phyloP scores from a whole-genome alignment of 1,140 invertebrate species.

The Drosophila orosa region DNA sequence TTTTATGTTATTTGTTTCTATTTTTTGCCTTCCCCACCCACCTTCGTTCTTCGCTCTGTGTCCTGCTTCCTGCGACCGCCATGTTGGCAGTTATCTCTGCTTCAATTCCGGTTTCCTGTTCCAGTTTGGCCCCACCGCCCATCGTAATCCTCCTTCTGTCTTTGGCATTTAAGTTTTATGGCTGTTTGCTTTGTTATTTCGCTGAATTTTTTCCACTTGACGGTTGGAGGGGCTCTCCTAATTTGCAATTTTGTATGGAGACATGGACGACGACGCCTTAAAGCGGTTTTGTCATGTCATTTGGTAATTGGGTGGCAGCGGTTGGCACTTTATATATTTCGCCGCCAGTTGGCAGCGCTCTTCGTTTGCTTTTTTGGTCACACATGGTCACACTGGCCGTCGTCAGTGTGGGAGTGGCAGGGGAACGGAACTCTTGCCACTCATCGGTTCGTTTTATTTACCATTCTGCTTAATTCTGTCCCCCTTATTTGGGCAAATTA shows the following conservation, averaged over 20 bases:
- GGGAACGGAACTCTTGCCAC: slow-evolving; percentile 34
- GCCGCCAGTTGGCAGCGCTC: slow-evolving; percentile 62
- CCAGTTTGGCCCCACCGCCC: neutral
- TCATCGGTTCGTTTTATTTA: slow-evolving; percentile 11
- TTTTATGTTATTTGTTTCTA: slow-evolving; percentile 73
- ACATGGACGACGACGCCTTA: slow-evolving; percentile 67
- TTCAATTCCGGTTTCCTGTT: slow-evolving; percentile 36
- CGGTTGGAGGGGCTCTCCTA: slow-evolving; percentile 58
- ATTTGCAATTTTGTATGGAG: slow-evolving; percentile 83
- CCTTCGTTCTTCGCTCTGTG: slow-evolving; percentile 5
- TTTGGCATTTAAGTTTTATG: slow-evolving; percentile 70
- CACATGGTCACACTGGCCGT: slow-evolving; percentile 57
- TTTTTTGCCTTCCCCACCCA: slow-evolving; percentile 32
- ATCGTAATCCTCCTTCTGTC: slow-evolving; percentile 39
- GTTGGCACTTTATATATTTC: slow-evolving; percentile 83
- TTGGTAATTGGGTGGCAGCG: slow-evolving; percentile 84
- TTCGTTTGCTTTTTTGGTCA: slow-evolving; percentile 21
- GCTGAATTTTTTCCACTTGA: slow-evolving; percentile 50
- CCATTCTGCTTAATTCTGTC: slow-evolving; percentile 39
- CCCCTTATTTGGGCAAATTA: slow-evolving; percentile 62
- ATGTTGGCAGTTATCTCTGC: slow-evolving; percentile 74
- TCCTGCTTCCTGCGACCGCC: slow-evolving; percentile 19
- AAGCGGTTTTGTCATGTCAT: slow-evolving; percentile 84
- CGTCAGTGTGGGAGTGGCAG: slow-evolving; percentile 11
- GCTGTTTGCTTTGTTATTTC: slow-evolving; percentile 64